Conservation (phyloP, 2,797 vertebrate species). For the Fratercula arctica region DNA sequence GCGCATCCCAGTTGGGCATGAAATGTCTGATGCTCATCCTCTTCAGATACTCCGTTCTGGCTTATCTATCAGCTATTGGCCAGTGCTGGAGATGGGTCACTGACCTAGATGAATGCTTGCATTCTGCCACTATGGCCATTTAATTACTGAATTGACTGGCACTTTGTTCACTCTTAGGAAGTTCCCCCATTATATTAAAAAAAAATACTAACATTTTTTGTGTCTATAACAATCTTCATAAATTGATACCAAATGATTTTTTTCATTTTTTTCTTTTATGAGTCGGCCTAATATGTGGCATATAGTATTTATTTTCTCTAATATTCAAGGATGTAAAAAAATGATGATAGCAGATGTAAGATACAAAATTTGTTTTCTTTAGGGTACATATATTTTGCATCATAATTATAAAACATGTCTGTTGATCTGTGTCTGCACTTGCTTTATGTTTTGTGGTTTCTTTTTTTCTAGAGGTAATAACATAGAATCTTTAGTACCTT, state of each 20-base stretch:
- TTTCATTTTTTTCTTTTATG: neutral
- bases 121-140: neutral
- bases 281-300: neutral
- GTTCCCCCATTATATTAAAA: neutral
- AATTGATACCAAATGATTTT: neutral
- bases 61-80: neutral
- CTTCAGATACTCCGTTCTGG: neutral
- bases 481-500: neutral
- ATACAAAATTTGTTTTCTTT: neutral
- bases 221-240: neutral
- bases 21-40: neutral
- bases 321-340: neutral
- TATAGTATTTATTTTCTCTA: neutral
- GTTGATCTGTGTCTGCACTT: neutral
- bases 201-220: neutral
- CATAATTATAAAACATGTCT: neutral
- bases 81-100: neutral
- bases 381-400: neutral
- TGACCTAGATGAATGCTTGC: neutral
- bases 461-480: neutral
- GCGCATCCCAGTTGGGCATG: neutral
- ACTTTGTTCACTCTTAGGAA: neutral
- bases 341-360: neutral
- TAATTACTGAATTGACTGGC: neutral
- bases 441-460: neutral